These are phyloP conservation scores for Chrysomela aeneicollis DNA, from an alignment of 2,888 invertebrate species.

Conservation along the genomic window DNA sequence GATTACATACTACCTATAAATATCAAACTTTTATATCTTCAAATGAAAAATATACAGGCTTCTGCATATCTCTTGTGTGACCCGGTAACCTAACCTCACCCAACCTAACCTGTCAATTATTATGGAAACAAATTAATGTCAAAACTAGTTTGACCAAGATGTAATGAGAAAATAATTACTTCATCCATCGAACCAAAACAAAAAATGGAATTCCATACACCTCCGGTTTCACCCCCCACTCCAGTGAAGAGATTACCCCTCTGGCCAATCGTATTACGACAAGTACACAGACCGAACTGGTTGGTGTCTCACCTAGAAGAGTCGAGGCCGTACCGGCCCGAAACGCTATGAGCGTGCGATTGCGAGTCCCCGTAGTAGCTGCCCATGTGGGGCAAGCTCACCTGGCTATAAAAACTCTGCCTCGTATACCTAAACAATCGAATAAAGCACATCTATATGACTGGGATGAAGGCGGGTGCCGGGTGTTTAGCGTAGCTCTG, in stretches of 20 bases:
- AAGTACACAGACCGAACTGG: slow-evolving; percentile 15
- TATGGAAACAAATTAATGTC: too few species aligned
- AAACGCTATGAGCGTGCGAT: slow-evolving; percentile 56
- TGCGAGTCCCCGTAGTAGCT: slow-evolving; percentile 61
- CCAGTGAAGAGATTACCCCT: not conserved
- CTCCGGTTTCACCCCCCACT: not conserved
- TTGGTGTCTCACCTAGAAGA: slow-evolving; percentile 60
- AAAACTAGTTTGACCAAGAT: too few species aligned
- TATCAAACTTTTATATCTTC: too few species aligned
- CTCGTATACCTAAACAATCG: slow-evolving; percentile 60
- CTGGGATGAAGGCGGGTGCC: slow-evolving; percentile 27
- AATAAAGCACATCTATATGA: slow-evolving; percentile 42
- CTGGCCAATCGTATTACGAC: not conserved
- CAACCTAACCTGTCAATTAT: too few species aligned
- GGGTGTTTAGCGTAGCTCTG: not conserved
- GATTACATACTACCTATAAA: too few species aligned
- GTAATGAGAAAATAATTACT: too few species aligned
- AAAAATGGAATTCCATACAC: not conserved
- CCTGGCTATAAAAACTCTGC: slow-evolving; percentile 62
- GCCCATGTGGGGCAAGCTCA: slow-evolving; percentile 54
- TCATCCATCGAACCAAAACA: not conserved
- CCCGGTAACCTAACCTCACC: too few species aligned
- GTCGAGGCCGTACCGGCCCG: slow-evolving; percentile 60
- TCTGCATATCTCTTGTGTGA: too few species aligned
- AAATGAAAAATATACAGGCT: too few species aligned